phyloP scores from a whole-genome alignment of 1,140 invertebrate species.

The Rhyzopertha dominica region DNA sequence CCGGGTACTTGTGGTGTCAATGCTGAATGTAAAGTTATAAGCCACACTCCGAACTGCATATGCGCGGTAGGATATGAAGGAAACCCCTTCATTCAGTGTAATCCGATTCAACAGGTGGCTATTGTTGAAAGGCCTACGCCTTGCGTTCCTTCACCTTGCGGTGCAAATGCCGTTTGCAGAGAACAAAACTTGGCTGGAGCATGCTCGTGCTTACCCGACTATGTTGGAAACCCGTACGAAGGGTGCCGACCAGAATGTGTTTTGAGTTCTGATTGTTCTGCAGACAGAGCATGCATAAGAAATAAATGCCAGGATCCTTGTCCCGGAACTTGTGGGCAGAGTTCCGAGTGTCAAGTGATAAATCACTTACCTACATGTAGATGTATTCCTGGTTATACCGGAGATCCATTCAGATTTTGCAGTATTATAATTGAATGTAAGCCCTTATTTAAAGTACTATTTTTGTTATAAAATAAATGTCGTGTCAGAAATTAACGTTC shows the following conservation, averaged over 20 bases:
- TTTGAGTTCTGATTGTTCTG: slow-evolving; percentile 59
- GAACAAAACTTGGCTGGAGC: slow-evolving; percentile 57
- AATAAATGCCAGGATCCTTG: slow-evolving; percentile 64
- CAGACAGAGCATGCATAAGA: slow-evolving; percentile 56
- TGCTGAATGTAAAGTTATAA: slow-evolving; percentile 60
- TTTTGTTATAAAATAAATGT: neutral
- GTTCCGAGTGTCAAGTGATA: slow-evolving; percentile 58
- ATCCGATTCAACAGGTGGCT: slow-evolving; percentile 31
- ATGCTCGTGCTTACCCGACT: slow-evolving; percentile 64
- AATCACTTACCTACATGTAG: slow-evolving; percentile 57
- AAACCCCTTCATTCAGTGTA: slow-evolving; percentile 57
- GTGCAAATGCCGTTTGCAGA: slow-evolving; percentile 61
- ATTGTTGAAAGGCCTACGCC: slow-evolving; percentile 48
- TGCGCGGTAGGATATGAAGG: slow-evolving; percentile 58
- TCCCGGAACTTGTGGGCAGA: slow-evolving; percentile 61
- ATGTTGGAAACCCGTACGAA: slow-evolving; percentile 68
- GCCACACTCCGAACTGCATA: slow-evolving; percentile 59
- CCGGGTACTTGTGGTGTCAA: slow-evolving; percentile 59
- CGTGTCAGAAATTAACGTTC: too few relatives aligned
- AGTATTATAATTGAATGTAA: slow-evolving; percentile 53
- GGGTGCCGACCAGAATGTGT: slow-evolving; percentile 66
- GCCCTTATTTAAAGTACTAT: slow-evolving; percentile 28
- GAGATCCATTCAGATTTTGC: slow-evolving; percentile 59
- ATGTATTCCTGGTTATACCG: slow-evolving; percentile 56
- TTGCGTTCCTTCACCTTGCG: slow-evolving; percentile 62